These are phyloP conservation scores for Cydia amplana DNA, from an alignment of 1,140 invertebrate genomes.

Conservation along the genomic window DNA sequence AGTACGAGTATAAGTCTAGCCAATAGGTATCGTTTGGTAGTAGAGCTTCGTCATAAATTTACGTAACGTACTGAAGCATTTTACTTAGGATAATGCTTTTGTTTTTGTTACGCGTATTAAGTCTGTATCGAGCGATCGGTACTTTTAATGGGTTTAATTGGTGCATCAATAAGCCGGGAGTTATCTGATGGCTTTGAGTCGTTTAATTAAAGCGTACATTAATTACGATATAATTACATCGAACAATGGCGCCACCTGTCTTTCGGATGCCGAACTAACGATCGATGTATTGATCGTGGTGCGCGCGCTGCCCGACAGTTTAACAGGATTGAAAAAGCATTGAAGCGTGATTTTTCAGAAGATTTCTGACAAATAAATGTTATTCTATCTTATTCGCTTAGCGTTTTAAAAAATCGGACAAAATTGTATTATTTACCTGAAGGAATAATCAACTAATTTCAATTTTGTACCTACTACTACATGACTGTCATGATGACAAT, in stretches of 20 bases:
- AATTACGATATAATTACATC: slow-evolving; percentile 73
- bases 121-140: slow-evolving; percentile 39
- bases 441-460: too few relatives aligned
- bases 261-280: slow-evolving; percentile 64
- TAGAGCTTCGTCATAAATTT: neutral
- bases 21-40: too few relatives aligned
- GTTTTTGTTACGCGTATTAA: slow-evolving; percentile 14
- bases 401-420: too few relatives aligned
- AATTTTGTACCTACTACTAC: too few relatives aligned
- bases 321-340: neutral
- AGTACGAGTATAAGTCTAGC: too few relatives aligned
- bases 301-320: neutral
- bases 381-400: neutral
- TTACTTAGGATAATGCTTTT: slow-evolving; percentile 13
- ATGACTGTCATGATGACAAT: too few relatives aligned
- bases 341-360: neutral
- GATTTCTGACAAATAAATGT: neutral
- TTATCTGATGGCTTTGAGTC: slow-evolving; percentile 59
- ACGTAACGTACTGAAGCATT: neutral
- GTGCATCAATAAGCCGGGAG: slow-evolving; percentile 65
- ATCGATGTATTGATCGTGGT: slow-evolving; percentile 48
- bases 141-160: slow-evolving; percentile 69
- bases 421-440: too few relatives aligned
- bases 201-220: slow-evolving; percentile 70
- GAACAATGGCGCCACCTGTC: slow-evolving; percentile 72